Conservation (phyloP, 2,888 invertebrate species). For the Scelioninae gen. 2 region DNA sequence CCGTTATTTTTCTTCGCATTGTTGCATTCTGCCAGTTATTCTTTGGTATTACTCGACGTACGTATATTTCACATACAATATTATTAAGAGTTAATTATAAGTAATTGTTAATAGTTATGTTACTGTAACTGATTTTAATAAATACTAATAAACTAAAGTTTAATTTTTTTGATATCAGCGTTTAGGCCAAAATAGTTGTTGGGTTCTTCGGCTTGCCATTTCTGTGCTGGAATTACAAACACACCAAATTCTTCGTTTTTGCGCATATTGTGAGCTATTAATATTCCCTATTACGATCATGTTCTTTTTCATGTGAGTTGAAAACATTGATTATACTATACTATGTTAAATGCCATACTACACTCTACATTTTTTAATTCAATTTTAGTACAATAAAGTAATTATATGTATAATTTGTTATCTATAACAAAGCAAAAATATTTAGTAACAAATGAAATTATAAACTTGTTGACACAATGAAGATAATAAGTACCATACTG, state of each 20-base stretch:
- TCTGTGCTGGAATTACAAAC: constrained; percentile 94
- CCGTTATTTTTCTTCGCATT: constrained; percentile 95
- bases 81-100: constrained; percentile 48
- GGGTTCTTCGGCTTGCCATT: constrained; percentile 90
- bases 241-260: constrained; percentile 90
- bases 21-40: constrained; percentile 94
- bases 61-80: constrained; percentile 76
- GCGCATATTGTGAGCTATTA: constrained; percentile 95
- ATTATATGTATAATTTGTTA: too few relatives aligned
- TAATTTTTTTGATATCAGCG: constrained; percentile 78
- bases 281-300: constrained; percentile 89
- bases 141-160: constrained; percentile 36
- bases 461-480: too few relatives aligned
- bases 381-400: too few relatives aligned
- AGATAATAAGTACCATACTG: too few relatives aligned
- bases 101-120: constrained; percentile 11
- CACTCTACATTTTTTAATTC: too few relatives aligned
- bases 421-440: too few relatives aligned
- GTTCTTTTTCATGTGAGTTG: constrained; percentile 90
- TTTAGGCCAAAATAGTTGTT: constrained; percentile 93
- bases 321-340: background rate
- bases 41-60: constrained; percentile 92
- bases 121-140: constrained; percentile 23
- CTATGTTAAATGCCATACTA: background rate
- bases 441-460: too few relatives aligned